These are phyloP conservation scores for Halcyon malimbica DNA, from an alignment of 2,113 vertebrate genomes.

Conservation along the genomic window DNA sequence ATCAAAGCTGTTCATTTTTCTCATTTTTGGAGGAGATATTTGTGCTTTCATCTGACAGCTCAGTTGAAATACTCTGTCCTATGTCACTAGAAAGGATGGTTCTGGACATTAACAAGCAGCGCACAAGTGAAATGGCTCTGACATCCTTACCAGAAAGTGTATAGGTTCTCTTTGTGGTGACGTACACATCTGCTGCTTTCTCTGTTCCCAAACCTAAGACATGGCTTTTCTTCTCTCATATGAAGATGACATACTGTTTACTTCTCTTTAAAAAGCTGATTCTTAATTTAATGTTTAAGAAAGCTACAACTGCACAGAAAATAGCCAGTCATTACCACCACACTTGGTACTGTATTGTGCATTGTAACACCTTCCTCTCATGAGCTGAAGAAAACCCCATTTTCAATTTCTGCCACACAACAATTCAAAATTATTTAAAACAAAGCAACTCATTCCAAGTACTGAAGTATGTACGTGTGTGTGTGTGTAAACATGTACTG, in stretches of 20 bases:
- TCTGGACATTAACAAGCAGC: neutral
- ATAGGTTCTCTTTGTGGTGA: neutral
- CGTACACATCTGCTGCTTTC: neutral
- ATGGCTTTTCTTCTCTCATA: neutral
- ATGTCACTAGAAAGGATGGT: neutral
- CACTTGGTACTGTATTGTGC: neutral
- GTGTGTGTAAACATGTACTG: no score
- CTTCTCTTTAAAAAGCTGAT: neutral
- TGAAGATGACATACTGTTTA: neutral
- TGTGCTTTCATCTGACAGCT: neutral
- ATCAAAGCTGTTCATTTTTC: neutral
- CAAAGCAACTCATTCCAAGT: neutral
- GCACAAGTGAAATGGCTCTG: neutral
- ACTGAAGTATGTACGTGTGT: neutral
- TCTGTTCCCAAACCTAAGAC: neutral
- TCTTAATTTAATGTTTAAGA: neutral
- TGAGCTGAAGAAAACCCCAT: neutral
- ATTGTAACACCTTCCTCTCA: neutral
- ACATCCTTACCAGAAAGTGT: neutral
- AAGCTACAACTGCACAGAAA: neutral
- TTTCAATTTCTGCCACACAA: neutral
- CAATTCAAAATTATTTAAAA: neutral
- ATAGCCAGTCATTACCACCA: neutral
- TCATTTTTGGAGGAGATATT: conserved; percentile 9
- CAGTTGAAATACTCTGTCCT: neutral